These are phyloP conservation scores for Tigriopus californicus DNA, from an alignment of 2,888 invertebrate species.

Conservation along the genomic window DNA sequence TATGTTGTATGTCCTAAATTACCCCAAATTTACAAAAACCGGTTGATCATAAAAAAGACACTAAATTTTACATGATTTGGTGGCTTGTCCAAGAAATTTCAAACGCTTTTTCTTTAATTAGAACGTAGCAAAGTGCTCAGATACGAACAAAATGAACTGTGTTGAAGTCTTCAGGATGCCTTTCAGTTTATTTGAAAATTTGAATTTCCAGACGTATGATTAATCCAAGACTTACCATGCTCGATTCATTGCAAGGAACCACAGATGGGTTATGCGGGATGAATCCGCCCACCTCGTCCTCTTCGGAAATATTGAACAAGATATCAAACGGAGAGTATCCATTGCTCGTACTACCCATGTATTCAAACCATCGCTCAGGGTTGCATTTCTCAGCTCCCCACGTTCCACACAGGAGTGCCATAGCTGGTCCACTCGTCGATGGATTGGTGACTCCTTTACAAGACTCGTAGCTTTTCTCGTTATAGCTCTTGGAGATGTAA, in stretches of 20 bases:
- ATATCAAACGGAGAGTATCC: constrained; percentile 46
- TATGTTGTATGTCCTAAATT: too few relatives aligned
- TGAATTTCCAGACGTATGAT: too few relatives aligned
- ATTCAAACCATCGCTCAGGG: constrained; percentile 30
- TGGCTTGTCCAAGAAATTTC: too few relatives aligned
- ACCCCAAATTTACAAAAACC: too few relatives aligned
- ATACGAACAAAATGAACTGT: too few relatives aligned
- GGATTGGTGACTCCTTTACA: constrained; percentile 60
- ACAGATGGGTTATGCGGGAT: background rate
- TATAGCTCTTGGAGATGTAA: constrained; percentile 12
- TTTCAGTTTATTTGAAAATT: too few relatives aligned
- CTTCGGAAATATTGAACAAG: constrained; percentile 36
- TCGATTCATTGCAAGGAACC: background rate
- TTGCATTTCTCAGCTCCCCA: constrained; percentile 51
- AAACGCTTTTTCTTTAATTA: too few relatives aligned
- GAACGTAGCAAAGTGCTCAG: too few relatives aligned
- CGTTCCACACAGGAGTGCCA: constrained; percentile 51
- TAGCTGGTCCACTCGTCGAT: constrained; percentile 41
- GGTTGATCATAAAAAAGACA: too few relatives aligned
- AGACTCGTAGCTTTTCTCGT: constrained; percentile 43
- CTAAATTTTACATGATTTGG: too few relatives aligned
- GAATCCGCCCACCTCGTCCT: background rate
- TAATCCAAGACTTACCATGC: background rate
- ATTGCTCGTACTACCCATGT: constrained; percentile 23
- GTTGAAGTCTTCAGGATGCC: too few relatives aligned